Base-by-base conservation (phyloP, 2,888 invertebrate species). In the Panopea generosa region DNA sequence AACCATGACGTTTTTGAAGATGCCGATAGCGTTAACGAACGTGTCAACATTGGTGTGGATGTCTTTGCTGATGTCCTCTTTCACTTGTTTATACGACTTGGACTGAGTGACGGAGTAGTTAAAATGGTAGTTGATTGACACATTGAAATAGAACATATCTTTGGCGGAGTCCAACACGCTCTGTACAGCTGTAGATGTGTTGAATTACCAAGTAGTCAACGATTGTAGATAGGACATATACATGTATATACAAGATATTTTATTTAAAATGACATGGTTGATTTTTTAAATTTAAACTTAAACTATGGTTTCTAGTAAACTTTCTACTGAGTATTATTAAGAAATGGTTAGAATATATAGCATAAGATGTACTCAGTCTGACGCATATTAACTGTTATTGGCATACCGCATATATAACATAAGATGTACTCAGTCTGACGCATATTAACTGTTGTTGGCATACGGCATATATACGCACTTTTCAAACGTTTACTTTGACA, bases 131-230 rank as follows among this genome's bases (percentile, higher is more conserved):
- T 84, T 67, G 40, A 91, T 71, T 3, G 85, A 83, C 0, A 91
- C 87, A 57, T 89, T 88, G 72, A 91, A 90, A 72, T 89, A 89
- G 67, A 91, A 91, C 89, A 90, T 88, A 1, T 85, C 86, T 20
- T 83, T 52, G 0, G 90, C 77, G n/a, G 61, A 59, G 11, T 69
- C 65, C 1, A 82, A 27, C 2, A 71, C 77, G 7, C 20, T 26
- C 4, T 60, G 27, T 1, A 76, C 27, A 27, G 84, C 84, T 86
- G 66, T 9, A 77, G 55, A 55, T 38, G n/a, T 20, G 33, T 38
- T 20, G 26, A 18, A 59, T 20, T 7, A 3, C 24, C 7, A 26
- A 66, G 65, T 18, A 14, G 18, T 20, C 9, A 38, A 40, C 9
- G 40, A 40, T 11, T 40, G 40, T 7, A 40, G 16, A 16, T 7